Evolutionary conservation across 2,113 vertebrate genomes (phyloP), one percentile per base, ranked within the genome.

Genomic region (Leucosticte australis): DNA sequence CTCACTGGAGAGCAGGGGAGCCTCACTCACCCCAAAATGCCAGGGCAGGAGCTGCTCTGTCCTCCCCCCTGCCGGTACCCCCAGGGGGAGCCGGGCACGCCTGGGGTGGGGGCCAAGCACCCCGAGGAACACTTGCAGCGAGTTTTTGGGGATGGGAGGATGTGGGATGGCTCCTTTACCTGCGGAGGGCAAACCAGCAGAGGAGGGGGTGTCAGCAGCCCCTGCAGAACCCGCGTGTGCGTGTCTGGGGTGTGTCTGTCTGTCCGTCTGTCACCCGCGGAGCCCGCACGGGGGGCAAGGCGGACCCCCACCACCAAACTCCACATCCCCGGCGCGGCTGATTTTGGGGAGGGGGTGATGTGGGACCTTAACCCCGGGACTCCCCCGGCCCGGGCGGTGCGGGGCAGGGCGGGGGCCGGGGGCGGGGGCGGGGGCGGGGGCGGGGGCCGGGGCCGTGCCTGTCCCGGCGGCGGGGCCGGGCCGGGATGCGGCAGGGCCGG

Each of bases 111-210:
- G 21, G 2, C 1, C 4, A 30, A 49, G 24, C 59, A 5, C 41
- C 74, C 75, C 2, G 0, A 35, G 69, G 8, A 37, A 5, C 11
- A 2, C 37, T 6, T 0, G 1, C 19, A 24, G 39, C 0, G 37
- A 8, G 23, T 18, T 30, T 35, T 24, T 5, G 3, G 35, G 15
- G 13, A 7, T 1, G 24, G 59, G 53, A 42, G 37, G 3, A 5
- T 9, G n/a, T 2, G 28, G 26, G 6, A 7, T 8, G 26, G 18
- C 7, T 16, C 52, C 62, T 53, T 23, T 11, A 23, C 15, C 39
- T 11, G 0, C 0, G 70, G 15, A 46, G 14, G 39, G 24, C 70
- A 33, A 63, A 35, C 3, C 83, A 27, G 57, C 42, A 1, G 35
- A 0, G 35, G 35, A 11, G 13, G 26, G 33, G 60, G 10, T 20